Percentiles rank a stretch among this genome's conserved stretches.
Conservation (phyloP, 2,888 invertebrate genomes). For the Apodemia duryi region DNA sequence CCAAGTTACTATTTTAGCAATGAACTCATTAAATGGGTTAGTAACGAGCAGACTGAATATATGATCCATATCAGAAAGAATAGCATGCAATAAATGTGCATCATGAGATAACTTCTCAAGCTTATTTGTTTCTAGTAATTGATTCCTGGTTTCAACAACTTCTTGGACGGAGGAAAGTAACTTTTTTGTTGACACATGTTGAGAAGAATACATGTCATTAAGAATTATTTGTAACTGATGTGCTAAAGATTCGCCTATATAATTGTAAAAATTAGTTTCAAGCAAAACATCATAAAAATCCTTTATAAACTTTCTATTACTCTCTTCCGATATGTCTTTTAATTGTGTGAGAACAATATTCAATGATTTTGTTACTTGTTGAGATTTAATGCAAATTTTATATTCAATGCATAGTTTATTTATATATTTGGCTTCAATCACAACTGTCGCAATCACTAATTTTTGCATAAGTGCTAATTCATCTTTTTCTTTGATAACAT, state of each 20-base stretch:
- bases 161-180: conserved; percentile 43
- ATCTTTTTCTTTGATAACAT: conserved; percentile 33
- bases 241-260: conserved; percentile 41
- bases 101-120: conserved; percentile 40
- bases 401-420: conserved; percentile 45
- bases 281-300: conserved; percentile 36
- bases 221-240: conserved; percentile 50
- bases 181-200: conserved; percentile 43
- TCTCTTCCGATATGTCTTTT: conserved; percentile 36
- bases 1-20: conserved; percentile 39
- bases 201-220: conserved; percentile 53
- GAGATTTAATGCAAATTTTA: conserved; percentile 43
- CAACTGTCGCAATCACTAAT: conserved; percentile 39
- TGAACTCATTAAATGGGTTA: conserved; percentile 45
- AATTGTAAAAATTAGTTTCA: conserved; percentile 42
- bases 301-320: conserved; percentile 40
- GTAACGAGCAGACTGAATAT: conserved; percentile 42
- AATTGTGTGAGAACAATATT: conserved; percentile 40
- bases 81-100: conserved; percentile 44
- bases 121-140: conserved; percentile 30
- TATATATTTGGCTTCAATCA: conserved; percentile 47
- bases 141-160: conserved; percentile 42
- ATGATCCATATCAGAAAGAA: conserved; percentile 59
- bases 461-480: conserved; percentile 30
- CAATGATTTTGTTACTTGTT: conserved; percentile 45